phyloP scores from a whole-genome alignment of 2,888 invertebrate genomes.

The Cheilosia grossa region DNA sequence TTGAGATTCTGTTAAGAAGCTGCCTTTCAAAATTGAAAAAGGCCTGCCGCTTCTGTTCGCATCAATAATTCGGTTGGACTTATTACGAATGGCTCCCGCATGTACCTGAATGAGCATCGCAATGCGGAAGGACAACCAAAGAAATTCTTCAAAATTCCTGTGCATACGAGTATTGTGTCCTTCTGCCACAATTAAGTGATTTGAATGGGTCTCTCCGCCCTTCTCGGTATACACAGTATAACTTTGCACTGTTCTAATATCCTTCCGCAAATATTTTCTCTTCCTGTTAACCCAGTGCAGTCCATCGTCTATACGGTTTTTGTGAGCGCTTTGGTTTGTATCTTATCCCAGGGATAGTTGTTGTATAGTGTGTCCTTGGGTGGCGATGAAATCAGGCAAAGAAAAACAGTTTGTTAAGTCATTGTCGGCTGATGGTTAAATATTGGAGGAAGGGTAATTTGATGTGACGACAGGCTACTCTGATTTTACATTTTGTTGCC shows the following conservation, averaged over 20 bases:
- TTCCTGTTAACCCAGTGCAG: neutral
- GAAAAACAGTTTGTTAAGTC: slow-evolving; percentile 27
- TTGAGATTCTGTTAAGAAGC: slow-evolving; percentile 48
- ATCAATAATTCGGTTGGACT: slow-evolving; percentile 32
- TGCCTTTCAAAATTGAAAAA: neutral
- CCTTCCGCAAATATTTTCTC: slow-evolving; percentile 47
- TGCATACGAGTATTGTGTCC: neutral
- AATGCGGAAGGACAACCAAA: neutral
- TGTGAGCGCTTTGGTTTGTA: neutral
- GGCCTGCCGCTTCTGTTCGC: slow-evolving; percentile 22
- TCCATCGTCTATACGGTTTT: neutral
- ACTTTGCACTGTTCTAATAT: slow-evolving; percentile 21
- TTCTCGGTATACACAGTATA: no score
- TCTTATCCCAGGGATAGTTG: slow-evolving; percentile 4
- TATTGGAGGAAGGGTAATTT: slow-evolving; percentile 41
- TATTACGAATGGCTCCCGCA: no score
- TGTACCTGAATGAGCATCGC: neutral
- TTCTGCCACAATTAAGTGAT: no score
- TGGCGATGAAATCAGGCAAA: slow-evolving; percentile 29
- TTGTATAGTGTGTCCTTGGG: slow-evolving; percentile 4
- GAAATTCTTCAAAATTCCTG: neutral
- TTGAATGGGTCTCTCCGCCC: no score
- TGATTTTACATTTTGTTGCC: neutral
- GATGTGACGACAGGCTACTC: slow-evolving; percentile 7
- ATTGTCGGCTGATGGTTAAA: slow-evolving; percentile 34